A percentile compares a stretch with the other conserved stretches of the same genome.
These are phyloP conservation scores for Eriocheir sinensis DNA, from an alignment of 1,140 invertebrate species.

Conservation along the genomic window DNA sequence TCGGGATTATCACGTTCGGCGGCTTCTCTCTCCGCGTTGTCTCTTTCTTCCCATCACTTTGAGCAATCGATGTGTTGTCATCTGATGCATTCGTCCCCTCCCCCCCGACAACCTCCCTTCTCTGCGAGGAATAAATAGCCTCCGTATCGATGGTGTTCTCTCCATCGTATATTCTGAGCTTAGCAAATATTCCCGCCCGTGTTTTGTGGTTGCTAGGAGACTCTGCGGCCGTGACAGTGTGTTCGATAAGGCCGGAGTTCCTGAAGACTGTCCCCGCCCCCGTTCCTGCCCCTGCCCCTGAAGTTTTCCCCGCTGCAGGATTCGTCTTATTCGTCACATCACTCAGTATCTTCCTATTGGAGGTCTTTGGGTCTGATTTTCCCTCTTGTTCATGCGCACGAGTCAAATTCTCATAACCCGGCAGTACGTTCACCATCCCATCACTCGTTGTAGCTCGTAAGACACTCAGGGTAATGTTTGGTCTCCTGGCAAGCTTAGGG, in stretches of 20 bases:
- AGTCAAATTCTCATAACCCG: neutral
- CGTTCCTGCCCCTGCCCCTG: neutral
- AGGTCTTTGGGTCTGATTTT: neutral
- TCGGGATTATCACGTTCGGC: neutral
- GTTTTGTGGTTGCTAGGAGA: neutral
- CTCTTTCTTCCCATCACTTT: neutral
- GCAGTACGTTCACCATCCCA: neutral
- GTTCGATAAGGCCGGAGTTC: neutral
- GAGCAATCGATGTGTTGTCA: neutral
- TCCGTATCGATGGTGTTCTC: neutral
- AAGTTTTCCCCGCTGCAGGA: neutral
- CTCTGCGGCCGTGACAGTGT: neutral
- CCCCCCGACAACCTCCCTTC: neutral
- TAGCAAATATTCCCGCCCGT: slow-evolving; percentile 27
- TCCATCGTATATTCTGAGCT: slow-evolving; percentile 10
- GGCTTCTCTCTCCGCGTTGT: neutral
- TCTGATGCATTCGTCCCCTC: neutral
- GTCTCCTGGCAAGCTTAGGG: neutral
- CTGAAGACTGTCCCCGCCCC: neutral
- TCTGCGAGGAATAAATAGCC: neutral
- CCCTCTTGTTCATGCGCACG: neutral
- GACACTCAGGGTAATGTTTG: neutral
- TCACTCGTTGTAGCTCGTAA: too few species aligned
- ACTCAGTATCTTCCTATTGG: neutral
- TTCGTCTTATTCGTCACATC: neutral